A percentile compares a stretch with the other conserved stretches of the same genome.
Evolutionary conservation across 2,113 vertebrate species (phyloP).

Genomic region (Petrocephalus zakoni): DNA sequence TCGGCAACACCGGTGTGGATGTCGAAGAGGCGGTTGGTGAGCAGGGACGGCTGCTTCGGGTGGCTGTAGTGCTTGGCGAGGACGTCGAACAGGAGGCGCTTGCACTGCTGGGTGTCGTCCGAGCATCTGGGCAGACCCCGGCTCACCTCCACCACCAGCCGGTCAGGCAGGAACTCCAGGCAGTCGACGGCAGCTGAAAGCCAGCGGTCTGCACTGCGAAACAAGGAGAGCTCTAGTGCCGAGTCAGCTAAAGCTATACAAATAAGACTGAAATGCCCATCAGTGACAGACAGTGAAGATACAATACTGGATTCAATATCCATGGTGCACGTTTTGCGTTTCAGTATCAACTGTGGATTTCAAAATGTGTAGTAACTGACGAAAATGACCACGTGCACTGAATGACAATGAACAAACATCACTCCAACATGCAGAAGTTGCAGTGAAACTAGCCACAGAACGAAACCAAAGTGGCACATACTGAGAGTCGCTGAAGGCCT

Average conservation of each 20-base stretch:
- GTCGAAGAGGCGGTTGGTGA: slow-evolving; percentile 79
- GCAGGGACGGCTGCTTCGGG: slow-evolving; percentile 67
- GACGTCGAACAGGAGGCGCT: slow-evolving; percentile 75
- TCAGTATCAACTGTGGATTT: background rate
- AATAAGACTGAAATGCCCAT: background rate
- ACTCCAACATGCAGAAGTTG: background rate
- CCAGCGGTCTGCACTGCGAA: slow-evolving; percentile 83
- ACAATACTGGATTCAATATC: background rate
- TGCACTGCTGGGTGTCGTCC: slow-evolving; percentile 66
- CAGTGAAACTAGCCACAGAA: background rate
- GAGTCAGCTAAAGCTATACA: background rate
- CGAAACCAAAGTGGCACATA: slow-evolving; percentile 52
- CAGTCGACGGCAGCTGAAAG: slow-evolving; percentile 84
- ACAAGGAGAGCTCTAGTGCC: background rate
- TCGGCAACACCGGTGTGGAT: slow-evolving; percentile 89
- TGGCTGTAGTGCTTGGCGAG: slow-evolving; percentile 76
- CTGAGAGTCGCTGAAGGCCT: slow-evolving; percentile 93
- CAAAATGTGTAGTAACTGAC: background rate
- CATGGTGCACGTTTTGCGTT: background rate
- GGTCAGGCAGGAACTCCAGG: slow-evolving; percentile 86
- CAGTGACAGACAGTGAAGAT: background rate
- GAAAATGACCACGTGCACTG: background rate
- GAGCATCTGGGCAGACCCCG: slow-evolving; percentile 72
- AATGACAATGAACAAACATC: background rate
- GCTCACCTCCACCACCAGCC: slow-evolving; percentile 85